Evolutionary conservation across 1,140 invertebrate species (phyloP).

Genomic region (Orussus abietinus): DNA sequence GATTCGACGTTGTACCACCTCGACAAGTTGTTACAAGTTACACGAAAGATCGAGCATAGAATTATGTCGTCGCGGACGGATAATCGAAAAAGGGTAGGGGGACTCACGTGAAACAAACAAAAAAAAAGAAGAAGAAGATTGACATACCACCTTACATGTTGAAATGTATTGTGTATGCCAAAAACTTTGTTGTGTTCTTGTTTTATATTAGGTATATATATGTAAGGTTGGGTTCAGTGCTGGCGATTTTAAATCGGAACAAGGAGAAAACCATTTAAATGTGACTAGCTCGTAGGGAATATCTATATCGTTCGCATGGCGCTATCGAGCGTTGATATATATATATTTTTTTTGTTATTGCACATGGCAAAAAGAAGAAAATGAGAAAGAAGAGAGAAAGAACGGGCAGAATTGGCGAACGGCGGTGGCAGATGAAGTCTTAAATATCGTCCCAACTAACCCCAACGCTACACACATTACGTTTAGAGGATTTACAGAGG

Average conservation of each 20-base stretch:
- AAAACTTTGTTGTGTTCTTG: conserved; percentile 52
- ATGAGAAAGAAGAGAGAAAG: no score
- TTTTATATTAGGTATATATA: conserved; percentile 51
- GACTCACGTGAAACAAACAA: conserved; percentile 14
- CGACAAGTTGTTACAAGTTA: conserved; percentile 21
- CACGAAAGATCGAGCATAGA: conserved; percentile 16
- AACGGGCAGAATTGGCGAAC: no score
- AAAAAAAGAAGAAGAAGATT: conserved; percentile 19
- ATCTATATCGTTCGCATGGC: background rate
- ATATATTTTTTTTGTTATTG: no score
- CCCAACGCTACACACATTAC: conserved; percentile 12
- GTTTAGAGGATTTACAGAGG: conserved; percentile 7
- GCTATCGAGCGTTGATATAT: no score
- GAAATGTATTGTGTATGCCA: conserved; percentile 49
- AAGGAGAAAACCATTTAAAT: background rate
- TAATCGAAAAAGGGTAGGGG: conserved; percentile 18
- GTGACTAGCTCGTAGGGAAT: background rate
- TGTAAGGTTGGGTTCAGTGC: conserved; percentile 34
- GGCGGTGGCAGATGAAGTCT: no score
- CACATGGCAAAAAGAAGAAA: no score
- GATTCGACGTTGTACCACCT: background rate
- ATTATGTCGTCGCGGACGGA: conserved; percentile 12
- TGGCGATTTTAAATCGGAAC: conserved; percentile 31
- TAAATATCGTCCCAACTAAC: conserved; percentile 13
- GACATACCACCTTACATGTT: conserved; percentile 50